Evolutionary conservation across 2,888 invertebrate genomes (phyloP).

Genomic region (Mesorhabditis sp.): DNA sequence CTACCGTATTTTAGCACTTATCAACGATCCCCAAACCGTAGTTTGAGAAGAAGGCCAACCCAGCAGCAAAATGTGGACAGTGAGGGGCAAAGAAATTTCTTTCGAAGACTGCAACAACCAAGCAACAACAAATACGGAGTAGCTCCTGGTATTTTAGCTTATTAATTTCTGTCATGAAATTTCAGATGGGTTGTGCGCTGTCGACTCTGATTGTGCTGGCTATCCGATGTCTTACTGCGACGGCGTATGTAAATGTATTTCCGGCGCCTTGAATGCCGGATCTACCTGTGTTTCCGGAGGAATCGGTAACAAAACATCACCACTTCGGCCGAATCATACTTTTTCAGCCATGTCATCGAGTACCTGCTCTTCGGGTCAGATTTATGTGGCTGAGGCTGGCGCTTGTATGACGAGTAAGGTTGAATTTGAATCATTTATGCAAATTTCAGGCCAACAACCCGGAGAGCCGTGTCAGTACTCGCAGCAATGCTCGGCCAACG

Average conservation of each 20-base stretch:
- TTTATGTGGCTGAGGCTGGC: constrained; percentile 56
- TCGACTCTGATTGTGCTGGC: constrained; percentile 54
- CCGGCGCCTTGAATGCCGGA: constrained; percentile 55
- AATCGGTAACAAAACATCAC: constrained; percentile 18
- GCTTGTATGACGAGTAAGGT: constrained; percentile 54
- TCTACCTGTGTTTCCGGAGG: constrained; percentile 48
- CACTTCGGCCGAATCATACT: neutral
- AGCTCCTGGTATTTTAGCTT: neutral
- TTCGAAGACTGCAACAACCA: neutral
- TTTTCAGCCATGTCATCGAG: constrained; percentile 29
- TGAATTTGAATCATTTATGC: neutral
- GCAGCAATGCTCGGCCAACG: constrained; percentile 56
- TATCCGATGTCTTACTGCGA: constrained; percentile 56
- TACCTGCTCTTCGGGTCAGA: constrained; percentile 50
- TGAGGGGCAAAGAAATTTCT: neutral
- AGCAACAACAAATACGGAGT: neutral
- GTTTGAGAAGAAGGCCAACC: neutral
- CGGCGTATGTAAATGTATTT: constrained; percentile 53
- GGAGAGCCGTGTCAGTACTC: constrained; percentile 58
- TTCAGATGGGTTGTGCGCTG: constrained; percentile 40
- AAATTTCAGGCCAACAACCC: constrained; percentile 48
- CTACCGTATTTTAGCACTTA: neutral
- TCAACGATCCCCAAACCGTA: neutral
- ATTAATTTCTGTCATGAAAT: neutral
- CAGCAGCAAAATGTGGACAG: neutral